Evolutionary conservation across 2,888 invertebrate genomes (phyloP).

Genomic region (Folsomia candida): DNA sequence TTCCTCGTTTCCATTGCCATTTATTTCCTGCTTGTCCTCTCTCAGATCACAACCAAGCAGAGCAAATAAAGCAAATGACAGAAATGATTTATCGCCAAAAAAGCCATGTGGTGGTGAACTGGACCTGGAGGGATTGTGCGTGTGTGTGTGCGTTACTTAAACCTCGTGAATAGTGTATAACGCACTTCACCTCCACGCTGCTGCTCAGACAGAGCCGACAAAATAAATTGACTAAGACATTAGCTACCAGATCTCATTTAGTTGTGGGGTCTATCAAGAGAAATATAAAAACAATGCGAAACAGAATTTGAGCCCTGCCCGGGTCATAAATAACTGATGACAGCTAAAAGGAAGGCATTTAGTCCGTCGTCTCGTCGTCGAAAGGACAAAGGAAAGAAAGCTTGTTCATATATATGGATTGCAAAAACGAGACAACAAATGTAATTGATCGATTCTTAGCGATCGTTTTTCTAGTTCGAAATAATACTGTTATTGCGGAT

Average conservation of each 20-base stretch:
- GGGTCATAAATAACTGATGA: slow-evolving; percentile 5
- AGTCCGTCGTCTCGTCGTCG: too few relatives aligned
- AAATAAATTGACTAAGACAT: slow-evolving; percentile 5
- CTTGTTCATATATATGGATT: too few relatives aligned
- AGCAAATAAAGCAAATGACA: slow-evolving; percentile 5
- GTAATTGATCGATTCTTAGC: slow-evolving; percentile 2
- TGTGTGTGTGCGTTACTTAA: neutral
- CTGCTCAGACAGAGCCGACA: neutral
- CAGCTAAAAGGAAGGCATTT: neutral
- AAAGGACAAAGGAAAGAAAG: neutral
- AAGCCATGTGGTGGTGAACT: neutral
- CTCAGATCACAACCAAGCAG: neutral
- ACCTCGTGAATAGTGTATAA: too few relatives aligned
- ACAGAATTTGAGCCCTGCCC: neutral
- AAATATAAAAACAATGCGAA: neutral
- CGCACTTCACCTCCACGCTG: neutral
- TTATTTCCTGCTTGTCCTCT: too few relatives aligned
- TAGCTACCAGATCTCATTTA: slow-evolving; percentile 5
- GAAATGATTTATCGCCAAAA: slow-evolving; percentile 3
- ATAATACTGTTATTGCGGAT: too few relatives aligned
- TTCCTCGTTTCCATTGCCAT: neutral
- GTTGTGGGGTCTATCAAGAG: neutral
- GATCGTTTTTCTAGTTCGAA: neutral
- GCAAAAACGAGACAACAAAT: neutral
- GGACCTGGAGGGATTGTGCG: neutral